A percentile compares a stretch with the other conserved stretches of the same genome.
Conservation (phyloP, 2,113 vertebrate species). For the Oriolus oriolus region DNA sequence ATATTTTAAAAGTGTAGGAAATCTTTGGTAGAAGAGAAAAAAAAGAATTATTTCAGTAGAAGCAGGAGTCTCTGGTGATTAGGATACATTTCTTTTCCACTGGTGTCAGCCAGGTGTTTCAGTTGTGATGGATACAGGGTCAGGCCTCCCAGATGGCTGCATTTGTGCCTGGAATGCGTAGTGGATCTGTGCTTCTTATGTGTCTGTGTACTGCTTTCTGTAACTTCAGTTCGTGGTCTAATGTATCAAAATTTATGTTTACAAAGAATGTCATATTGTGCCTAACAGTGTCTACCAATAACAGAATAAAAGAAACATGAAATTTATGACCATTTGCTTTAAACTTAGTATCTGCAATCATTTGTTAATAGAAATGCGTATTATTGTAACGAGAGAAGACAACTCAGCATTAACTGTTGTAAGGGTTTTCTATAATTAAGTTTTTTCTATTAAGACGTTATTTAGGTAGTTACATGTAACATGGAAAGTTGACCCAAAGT, state of each 20-base stretch:
- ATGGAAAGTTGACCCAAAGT: not conserved
- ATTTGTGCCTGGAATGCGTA: not conserved
- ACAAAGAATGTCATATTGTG: constrained; percentile 51
- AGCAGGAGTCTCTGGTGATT: not conserved
- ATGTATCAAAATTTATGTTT: constrained; percentile 11
- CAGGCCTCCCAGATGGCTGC: not conserved
- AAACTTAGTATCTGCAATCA: constrained; percentile 5
- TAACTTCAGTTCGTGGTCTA: not conserved
- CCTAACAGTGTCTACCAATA: constrained; percentile 45
- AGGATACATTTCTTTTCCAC: not conserved
- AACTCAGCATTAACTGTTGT: constrained; percentile 11
- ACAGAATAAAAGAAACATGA: constrained; percentile 12
- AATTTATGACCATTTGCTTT: constrained; percentile 8
- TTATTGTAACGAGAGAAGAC: not conserved
- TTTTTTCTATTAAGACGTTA: not conserved
- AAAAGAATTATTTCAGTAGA: not conserved
- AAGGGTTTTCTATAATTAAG: constrained; percentile 14
- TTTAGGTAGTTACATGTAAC: constrained; percentile 27
- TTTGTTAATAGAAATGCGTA: not conserved
- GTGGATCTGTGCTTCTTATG: not conserved
- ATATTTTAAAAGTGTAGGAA: not conserved
- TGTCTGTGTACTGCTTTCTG: not conserved
- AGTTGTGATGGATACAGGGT: not conserved
- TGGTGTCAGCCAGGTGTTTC: not conserved
- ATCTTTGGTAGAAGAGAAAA: not conserved